Evolutionary conservation across 2,113 vertebrate genomes (phyloP).

Genomic region (Otus sunia): DNA sequence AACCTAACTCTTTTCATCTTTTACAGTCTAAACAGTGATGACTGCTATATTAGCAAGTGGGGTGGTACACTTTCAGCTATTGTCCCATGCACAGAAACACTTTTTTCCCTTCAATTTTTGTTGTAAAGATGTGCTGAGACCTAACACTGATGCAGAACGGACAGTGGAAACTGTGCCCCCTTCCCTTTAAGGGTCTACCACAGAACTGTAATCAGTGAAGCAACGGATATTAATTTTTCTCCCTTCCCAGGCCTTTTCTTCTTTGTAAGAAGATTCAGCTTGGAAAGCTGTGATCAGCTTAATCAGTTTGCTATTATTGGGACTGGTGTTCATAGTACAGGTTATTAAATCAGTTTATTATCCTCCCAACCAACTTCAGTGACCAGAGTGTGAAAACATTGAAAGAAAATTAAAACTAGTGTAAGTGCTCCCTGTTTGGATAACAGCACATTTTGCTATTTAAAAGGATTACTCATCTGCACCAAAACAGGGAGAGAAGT

Average conservation of each 20-base stretch:
- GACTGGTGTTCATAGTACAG: constrained; percentile 29
- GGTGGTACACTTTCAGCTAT: neutral
- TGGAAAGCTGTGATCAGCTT: constrained; percentile 53
- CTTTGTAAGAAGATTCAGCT: neutral
- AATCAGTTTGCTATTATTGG: constrained; percentile 44
- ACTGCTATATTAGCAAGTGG: neutral
- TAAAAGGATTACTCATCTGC: constrained; percentile 67
- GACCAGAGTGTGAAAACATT: constrained; percentile 52
- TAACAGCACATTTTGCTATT: constrained; percentile 59
- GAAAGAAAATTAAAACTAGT: constrained; percentile 72
- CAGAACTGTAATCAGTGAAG: neutral
- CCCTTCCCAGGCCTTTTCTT: neutral
- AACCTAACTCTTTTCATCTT: neutral
- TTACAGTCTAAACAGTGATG: neutral
- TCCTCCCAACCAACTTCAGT: constrained; percentile 41
- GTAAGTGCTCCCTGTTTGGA: constrained; percentile 66
- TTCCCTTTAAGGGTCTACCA: neutral
- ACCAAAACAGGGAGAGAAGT: constrained; percentile 65
- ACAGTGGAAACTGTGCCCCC: neutral
- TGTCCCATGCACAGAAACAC: neutral
- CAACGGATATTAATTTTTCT: neutral
- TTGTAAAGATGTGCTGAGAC: neutral
- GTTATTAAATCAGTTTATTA: constrained; percentile 71
- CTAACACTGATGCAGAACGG: neutral
- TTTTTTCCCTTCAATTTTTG: rapidly evolving